Conservation (phyloP, 2,797 vertebrate species). For the Notamacropus eugenii region DNA sequence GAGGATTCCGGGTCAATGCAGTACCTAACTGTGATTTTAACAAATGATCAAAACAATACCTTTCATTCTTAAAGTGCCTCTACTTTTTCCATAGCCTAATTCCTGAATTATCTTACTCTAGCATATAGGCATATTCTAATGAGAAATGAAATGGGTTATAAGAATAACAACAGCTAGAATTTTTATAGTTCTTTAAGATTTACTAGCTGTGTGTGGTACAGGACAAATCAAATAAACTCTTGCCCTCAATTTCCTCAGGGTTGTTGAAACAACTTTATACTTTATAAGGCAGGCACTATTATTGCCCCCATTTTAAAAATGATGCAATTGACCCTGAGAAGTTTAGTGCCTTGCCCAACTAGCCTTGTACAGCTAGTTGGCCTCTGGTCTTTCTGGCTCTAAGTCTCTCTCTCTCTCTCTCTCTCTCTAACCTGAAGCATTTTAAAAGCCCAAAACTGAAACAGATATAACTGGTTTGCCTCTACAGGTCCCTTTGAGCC, state of each 20-base stretch:
- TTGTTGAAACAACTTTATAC: background rate
- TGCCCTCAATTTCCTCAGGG: background rate
- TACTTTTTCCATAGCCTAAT: background rate
- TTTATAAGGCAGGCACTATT: background rate
- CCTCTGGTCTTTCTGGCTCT: background rate
- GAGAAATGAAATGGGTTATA: background rate
- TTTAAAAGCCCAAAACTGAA: conserved; percentile 32
- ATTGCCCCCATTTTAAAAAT: background rate
- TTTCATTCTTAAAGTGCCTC: background rate
- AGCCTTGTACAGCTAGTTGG: background rate
- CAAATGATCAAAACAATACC: background rate
- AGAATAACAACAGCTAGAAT: background rate
- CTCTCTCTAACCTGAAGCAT: conserved; percentile 5
- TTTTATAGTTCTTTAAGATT: background rate
- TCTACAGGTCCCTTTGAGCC: background rate
- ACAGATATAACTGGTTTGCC: conserved; percentile 3
- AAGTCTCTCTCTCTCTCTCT: background rate
- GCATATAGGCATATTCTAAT: background rate
- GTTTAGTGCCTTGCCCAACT: background rate
- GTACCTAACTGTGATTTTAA: background rate
- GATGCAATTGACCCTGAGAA: background rate
- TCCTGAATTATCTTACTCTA: background rate
- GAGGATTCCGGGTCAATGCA: background rate
- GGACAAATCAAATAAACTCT: background rate
- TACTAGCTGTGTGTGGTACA: background rate